A percentile compares a stretch with the other conserved stretches of the same genome.
These are phyloP conservation scores for Orchesella cincta DNA, from an alignment of 1,140 invertebrate species.

Conservation along the genomic window DNA sequence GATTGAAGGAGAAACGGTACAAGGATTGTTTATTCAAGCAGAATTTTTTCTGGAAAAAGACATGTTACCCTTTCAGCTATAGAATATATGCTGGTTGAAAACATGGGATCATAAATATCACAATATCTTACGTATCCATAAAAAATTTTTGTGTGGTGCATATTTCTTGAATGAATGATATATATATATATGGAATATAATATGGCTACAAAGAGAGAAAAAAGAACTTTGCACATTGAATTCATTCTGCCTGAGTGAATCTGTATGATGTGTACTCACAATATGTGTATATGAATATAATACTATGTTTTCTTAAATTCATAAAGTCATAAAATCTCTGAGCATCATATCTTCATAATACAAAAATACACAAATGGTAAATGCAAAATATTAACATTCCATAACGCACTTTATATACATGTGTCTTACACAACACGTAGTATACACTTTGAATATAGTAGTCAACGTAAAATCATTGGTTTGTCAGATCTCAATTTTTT, in stretches of 20 bases:
- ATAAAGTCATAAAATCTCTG: constrained; percentile 19
- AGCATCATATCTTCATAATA: background rate
- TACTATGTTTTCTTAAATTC: constrained; percentile 17
- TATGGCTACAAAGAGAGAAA: too few relatives aligned
- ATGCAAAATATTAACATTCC: background rate
- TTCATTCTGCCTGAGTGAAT: constrained; percentile 7
- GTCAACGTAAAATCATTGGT: too few relatives aligned
- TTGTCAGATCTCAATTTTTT: background rate
- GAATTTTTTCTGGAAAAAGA: constrained; percentile 15
- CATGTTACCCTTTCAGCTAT: constrained; percentile 12
- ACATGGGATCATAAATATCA: constrained; percentile 4
- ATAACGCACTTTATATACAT: background rate
- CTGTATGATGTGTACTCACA: too few relatives aligned
- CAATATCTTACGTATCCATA: constrained; percentile 8
- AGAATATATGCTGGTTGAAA: background rate
- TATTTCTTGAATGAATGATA: background rate
- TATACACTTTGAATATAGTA: too few relatives aligned
- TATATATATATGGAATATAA: too few relatives aligned
- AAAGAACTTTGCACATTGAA: background rate
- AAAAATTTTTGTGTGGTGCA: background rate
- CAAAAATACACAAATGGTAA: background rate
- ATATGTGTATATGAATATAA: constrained; percentile 10
- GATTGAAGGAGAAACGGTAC: background rate
- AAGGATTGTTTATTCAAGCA: constrained; percentile 16
- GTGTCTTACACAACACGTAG: too few relatives aligned